Base-by-base conservation (phyloP, 2,113 vertebrate species). In the Labeo catla region DNA sequence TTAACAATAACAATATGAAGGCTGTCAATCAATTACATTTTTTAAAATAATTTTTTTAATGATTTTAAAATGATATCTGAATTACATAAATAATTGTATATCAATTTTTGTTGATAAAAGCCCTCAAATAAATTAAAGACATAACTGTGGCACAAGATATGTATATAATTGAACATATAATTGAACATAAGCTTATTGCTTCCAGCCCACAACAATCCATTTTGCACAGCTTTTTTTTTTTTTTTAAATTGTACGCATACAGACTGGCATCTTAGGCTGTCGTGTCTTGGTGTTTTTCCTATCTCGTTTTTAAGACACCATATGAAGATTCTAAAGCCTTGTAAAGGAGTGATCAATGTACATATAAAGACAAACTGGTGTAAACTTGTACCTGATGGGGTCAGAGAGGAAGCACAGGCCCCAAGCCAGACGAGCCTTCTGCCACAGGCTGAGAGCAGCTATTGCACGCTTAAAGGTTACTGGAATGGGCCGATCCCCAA, bases 401-500 rank as follows among this genome's bases (percentile, higher is more conserved):
- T 99, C 98, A 0, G 98, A 99, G 85, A 99, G 94, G 92, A 99
- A 99, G 91, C 98, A 99, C 76, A 99, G 95, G 61, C 98, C 98
- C 98, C 98, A 99, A 0, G 97, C 98, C 86, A 99, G 95, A 49
- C 97, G 97, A 47, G 97, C 95, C 90, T 99, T 99, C 93, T 99
- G 98, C 98, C 98, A 99, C 89, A 99, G 93, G 88, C 98, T 98
- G 72, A 99, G 96, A 1, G 98, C 98, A 61, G 98, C 97, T 23
- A 99, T 98, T 91, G 98, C 97, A 85, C 98, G 95, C 93, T 99
- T 99, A 92, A 99, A 99, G 1, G 98, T 99, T 86, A 99, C 97
- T 0, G 98, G 97, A 86, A 99, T 99, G 61, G 98, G 98, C 89
- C 98, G 92, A 92, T 99, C 98, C 6, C 98, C 98, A 34, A 99